phyloP scores from a whole-genome alignment of 2,797 vertebrate species.

The Eutrigla gurnardus region DNA sequence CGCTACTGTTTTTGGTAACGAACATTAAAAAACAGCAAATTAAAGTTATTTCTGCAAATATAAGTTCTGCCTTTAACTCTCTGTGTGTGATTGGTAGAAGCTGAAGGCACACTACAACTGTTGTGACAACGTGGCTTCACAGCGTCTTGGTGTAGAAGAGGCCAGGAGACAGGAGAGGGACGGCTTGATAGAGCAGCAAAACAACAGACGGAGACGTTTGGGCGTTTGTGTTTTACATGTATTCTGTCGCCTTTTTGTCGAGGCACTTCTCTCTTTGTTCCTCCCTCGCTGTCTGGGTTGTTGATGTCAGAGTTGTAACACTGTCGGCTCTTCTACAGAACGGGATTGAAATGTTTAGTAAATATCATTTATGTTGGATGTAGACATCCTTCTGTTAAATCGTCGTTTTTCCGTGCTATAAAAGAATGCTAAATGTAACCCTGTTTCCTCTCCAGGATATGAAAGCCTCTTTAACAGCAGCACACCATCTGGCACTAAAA shows the following conservation, averaged over 20 bases:
- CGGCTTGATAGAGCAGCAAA: slow-evolving; percentile 5
- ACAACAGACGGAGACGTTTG: slow-evolving; percentile 12
- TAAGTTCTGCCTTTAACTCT: not conserved
- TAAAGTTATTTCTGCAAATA: not conserved
- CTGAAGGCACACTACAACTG: slow-evolving; percentile 34
- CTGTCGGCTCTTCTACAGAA: not conserved
- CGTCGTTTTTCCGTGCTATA: slow-evolving; percentile 18
- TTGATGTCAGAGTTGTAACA: slow-evolving; percentile 5
- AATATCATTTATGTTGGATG: not conserved
- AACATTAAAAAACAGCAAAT: not conserved
- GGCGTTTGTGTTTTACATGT: slow-evolving; percentile 4
- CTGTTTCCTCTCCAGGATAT: slow-evolving; percentile 4
- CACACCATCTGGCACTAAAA: slow-evolving; percentile 37
- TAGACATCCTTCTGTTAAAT: slow-evolving; percentile 12
- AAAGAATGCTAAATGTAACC: slow-evolving; percentile 15
- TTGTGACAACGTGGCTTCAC: slow-evolving; percentile 46
- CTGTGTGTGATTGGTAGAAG: slow-evolving; percentile 12
- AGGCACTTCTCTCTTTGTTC: not conserved
- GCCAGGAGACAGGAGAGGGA: slow-evolving; percentile 14
- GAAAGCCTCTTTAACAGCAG: slow-evolving; percentile 21
- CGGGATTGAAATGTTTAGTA: not conserved
- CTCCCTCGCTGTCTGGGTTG: not conserved
- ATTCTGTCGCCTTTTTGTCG: slow-evolving; percentile 11
- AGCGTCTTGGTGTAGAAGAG: slow-evolving; percentile 7
- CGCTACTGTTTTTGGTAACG: not conserved